Evolutionary conservation across 2,888 invertebrate genomes (phyloP), one percentile per base, ranked within the genome.

Genomic region (Aplocera efformata): DNA sequence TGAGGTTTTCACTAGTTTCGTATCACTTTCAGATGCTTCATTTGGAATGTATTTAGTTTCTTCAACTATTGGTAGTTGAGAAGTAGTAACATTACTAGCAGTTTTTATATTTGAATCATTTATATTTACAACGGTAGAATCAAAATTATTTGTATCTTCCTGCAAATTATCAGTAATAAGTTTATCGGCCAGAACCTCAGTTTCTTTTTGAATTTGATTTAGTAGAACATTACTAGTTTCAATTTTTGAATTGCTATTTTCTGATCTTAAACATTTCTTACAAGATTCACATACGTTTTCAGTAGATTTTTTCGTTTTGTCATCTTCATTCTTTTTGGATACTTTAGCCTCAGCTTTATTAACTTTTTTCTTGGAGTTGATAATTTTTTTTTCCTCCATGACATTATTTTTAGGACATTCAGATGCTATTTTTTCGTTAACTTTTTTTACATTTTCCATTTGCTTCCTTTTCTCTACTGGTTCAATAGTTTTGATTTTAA

Each of bases 21-120:
- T 26, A 32, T 40, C 28, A 40, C 25, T 60, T 46, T 32, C 55
- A 37, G 47, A 25, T 57, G 51, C 52, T 56, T 57, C 55, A 35
- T 56, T 67, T 77, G 80, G 80, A 80, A 80, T 80, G 79, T 76
- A 60, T 70, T 66, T 59, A 58, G 61, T 48, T 53, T 68, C 55
- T 57, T 58, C 42, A 11, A 48, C 53, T 54, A 44, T 40, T 37
- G 43, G 39, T 32, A 42, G 40, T 47, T 50, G 50, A 37, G 49
- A 30, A 48, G 42, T 35, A 38, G 47, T 34, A 27, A 10, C 27
- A 29, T 8, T 9, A 33, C 10, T 41, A 46, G 40, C 28, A 25
- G 36, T 26, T 10, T 40, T 39, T 25, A 11, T 10, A 40, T 34
- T 31, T 25, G 31, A 24, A 30, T 34, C 21, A 26, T 33, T 43